A percentile compares a stretch with the other conserved stretches of the same genome.
Evolutionary conservation across 1,140 invertebrate genomes (phyloP).

Genomic region (Nephila pilipes): DNA sequence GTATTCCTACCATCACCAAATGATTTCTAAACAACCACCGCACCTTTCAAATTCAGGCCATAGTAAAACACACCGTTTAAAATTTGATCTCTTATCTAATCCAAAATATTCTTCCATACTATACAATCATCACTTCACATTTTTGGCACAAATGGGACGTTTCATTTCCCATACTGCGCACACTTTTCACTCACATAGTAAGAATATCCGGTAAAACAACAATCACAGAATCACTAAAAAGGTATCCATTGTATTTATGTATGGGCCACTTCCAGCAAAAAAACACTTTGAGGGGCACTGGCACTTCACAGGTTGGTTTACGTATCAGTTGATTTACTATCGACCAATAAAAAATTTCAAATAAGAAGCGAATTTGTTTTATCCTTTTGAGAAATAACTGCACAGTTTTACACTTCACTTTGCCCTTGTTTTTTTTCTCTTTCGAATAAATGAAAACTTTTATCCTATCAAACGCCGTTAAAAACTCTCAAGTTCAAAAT

Average conservation of each 20-base stretch:
- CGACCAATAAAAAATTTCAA: neutral
- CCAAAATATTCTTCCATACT: neutral
- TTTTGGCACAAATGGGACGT: neutral
- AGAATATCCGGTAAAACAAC: neutral
- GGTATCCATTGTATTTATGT: neutral
- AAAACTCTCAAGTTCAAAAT: neutral
- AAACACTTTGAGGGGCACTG: neutral
- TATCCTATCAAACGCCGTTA: neutral
- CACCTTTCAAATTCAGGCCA: neutral
- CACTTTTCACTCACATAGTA: neutral
- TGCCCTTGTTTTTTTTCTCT: neutral
- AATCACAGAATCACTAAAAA: neutral
- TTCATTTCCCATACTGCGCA: neutral
- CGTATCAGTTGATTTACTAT: neutral
- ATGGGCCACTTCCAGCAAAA: neutral
- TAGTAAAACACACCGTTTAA: neutral
- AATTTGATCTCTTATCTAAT: neutral
- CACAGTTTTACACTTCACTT: neutral
- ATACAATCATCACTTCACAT: neutral
- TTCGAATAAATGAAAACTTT: neutral
- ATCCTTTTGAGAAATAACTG: neutral
- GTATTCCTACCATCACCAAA: conserved; percentile 60
- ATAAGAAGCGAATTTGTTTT: neutral
- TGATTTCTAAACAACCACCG: neutral
- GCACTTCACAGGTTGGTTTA: neutral